Conservation (phyloP, 23 tunicate species). For the Phallusia fumigata region DNA sequence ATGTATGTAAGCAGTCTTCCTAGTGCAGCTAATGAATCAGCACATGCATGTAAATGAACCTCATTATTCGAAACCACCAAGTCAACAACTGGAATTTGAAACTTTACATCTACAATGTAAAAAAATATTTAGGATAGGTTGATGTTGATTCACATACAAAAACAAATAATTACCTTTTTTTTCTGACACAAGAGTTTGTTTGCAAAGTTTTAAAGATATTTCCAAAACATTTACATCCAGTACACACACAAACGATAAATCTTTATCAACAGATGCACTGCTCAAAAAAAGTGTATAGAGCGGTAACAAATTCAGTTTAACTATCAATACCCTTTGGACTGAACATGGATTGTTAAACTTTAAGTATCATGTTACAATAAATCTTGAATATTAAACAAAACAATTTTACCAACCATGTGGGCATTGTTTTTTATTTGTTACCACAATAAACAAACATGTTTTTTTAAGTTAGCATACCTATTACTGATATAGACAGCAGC, state of each 20-base stretch:
- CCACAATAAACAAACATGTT: not conserved
- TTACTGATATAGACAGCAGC: slow-evolving; percentile 38
- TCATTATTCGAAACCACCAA: slow-evolving; percentile 39
- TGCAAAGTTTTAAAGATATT: slow-evolving; percentile 34
- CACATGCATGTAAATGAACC: slow-evolving; percentile 57
- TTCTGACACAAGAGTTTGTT: not conserved
- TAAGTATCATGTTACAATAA: too few species aligned
- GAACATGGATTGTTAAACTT: too few species aligned
- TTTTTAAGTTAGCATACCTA: too few species aligned
- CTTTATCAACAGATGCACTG: not conserved
- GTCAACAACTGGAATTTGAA: slow-evolving; percentile 42
- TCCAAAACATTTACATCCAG: slow-evolving; percentile 46
- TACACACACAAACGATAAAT: slow-evolving; percentile 10
- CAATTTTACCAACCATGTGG: not conserved
- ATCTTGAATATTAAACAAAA: too few species aligned
- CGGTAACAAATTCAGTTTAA: not conserved
- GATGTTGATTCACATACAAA: too few species aligned
- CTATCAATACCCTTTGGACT: too few species aligned
- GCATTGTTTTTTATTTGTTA: not conserved
- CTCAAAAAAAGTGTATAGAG: not conserved
- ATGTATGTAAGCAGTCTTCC: slow-evolving; percentile 52
- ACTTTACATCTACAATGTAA: not conserved
- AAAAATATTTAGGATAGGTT: not conserved
- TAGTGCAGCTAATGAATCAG: slow-evolving; percentile 75
- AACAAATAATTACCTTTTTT: not conserved